These are phyloP conservation scores for Zelostemma sp. DNA, from an alignment of 1,140 invertebrate species.

Conservation along the genomic window DNA sequence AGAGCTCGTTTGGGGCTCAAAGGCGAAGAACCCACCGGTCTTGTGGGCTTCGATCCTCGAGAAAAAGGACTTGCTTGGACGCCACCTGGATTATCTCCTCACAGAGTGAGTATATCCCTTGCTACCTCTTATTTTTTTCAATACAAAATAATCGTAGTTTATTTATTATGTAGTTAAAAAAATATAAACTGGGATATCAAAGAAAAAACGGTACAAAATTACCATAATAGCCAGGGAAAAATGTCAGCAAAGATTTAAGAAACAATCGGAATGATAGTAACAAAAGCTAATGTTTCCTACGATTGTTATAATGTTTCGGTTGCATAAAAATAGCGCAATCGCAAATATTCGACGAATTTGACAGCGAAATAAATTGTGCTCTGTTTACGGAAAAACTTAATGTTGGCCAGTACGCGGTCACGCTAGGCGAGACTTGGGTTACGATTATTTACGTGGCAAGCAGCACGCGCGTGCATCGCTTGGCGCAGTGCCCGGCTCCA, in stretches of 20 bases:
- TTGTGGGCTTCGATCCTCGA: conserved; percentile 70
- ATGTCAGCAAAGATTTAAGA: too few species aligned
- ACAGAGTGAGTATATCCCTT: conserved; percentile 69
- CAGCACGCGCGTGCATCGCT: conserved; percentile 46
- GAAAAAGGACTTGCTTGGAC: conserved; percentile 83
- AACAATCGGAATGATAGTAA: too few species aligned
- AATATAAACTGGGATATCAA: too few species aligned
- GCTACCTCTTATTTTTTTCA: neutral
- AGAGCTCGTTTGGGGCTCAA: conserved; percentile 84
- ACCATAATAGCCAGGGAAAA: too few species aligned
- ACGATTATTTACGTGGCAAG: conserved; percentile 42
- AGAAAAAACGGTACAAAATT: too few species aligned
- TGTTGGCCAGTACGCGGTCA: conserved; percentile 35
- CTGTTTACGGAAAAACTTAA: conserved; percentile 44
- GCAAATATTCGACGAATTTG: neutral
- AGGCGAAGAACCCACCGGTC: conserved; percentile 63
- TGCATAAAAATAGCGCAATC: neutral
- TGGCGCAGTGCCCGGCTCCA: conserved; percentile 51
- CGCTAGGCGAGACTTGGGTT: conserved; percentile 39
- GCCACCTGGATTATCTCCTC: conserved; percentile 80
- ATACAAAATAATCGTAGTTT: neutral
- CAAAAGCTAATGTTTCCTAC: too few species aligned
- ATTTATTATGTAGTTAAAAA: neutral
- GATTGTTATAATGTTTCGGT: too few species aligned
- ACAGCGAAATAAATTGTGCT: conserved; percentile 17